Percentiles rank a stretch among this genome's conserved stretches.
Conservation (phyloP, 2,888 invertebrate genomes). For the Rutpela maculata region DNA sequence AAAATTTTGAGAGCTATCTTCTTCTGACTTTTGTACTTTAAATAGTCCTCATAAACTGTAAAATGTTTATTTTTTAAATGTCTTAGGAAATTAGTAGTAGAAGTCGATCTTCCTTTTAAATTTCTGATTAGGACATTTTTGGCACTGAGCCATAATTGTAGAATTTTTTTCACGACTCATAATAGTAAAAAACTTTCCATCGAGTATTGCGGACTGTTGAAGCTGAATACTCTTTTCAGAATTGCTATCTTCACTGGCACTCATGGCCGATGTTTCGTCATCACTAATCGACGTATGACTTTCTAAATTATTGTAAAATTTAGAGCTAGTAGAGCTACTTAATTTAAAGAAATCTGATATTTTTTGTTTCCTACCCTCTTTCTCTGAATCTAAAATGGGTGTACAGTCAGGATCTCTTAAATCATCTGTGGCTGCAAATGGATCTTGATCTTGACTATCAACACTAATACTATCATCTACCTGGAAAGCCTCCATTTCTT, state of each 20-base stretch:
- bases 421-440: not conserved
- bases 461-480: not conserved
- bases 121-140: not conserved
- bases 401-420: not conserved
- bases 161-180: constrained; percentile 5
- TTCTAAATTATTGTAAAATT: not conserved
- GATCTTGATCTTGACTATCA: not conserved
- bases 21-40: too few relatives aligned
- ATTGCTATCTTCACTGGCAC: not conserved
- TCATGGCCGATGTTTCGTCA: constrained; percentile 9
- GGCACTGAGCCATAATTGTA: not conserved
- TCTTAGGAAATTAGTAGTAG: constrained; percentile 9
- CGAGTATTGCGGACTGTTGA: constrained; percentile 5
- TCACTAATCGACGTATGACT: not conserved
- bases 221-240: not conserved
- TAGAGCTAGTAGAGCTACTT: too few relatives aligned
- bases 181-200: constrained; percentile 7
- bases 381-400: constrained; percentile 1
- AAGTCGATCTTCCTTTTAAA: not conserved
- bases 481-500: constrained; percentile 2
- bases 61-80: constrained; percentile 8
- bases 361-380: not conserved
- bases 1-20: not conserved
- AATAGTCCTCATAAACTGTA: not conserved
- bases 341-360: not conserved